phyloP scores from a whole-genome alignment of 1,140 invertebrate species.

The Oncopodura yosiiana region DNA sequence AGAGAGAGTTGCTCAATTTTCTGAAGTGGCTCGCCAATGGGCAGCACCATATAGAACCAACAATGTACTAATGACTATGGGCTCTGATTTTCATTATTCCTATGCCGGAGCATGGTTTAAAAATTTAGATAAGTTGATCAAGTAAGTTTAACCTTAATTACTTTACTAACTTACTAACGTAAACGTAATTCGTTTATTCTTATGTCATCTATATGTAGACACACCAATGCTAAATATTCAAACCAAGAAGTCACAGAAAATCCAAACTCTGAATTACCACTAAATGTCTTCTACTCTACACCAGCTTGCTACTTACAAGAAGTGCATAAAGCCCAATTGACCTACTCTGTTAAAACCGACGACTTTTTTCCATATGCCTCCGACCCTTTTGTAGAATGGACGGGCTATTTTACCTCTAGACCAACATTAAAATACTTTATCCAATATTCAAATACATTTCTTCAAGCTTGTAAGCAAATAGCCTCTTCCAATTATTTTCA shows the following conservation, averaged over 20 bases:
- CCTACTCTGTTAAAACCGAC: slow-evolving; percentile 49
- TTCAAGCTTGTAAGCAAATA: slow-evolving; percentile 52
- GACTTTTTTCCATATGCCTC: slow-evolving; percentile 65
- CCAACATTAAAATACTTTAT: slow-evolving; percentile 56
- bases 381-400: slow-evolving; percentile 62
- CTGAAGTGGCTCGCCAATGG: slow-evolving; percentile 33
- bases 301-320: slow-evolving; percentile 65
- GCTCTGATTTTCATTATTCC: slow-evolving; percentile 49
- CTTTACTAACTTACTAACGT: neutral
- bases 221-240: slow-evolving; percentile 45
- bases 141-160: slow-evolving; percentile 44
- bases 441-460: slow-evolving; percentile 53
- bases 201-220: slow-evolving; percentile 42
- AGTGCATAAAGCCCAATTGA: slow-evolving; percentile 46
- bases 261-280: no score
- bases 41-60: slow-evolving; percentile 39
- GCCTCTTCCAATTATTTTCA: slow-evolving; percentile 31
- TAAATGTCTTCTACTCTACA: slow-evolving; percentile 67
- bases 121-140: slow-evolving; percentile 63
- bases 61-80: slow-evolving; percentile 50
- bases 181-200: neutral
- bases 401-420: slow-evolving; percentile 69
- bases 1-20: slow-evolving; percentile 39
- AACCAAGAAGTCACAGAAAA: slow-evolving; percentile 38
- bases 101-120: slow-evolving; percentile 51